Conservation (phyloP, 2,888 invertebrate species). For the Choristoneura rosaceana region DNA sequence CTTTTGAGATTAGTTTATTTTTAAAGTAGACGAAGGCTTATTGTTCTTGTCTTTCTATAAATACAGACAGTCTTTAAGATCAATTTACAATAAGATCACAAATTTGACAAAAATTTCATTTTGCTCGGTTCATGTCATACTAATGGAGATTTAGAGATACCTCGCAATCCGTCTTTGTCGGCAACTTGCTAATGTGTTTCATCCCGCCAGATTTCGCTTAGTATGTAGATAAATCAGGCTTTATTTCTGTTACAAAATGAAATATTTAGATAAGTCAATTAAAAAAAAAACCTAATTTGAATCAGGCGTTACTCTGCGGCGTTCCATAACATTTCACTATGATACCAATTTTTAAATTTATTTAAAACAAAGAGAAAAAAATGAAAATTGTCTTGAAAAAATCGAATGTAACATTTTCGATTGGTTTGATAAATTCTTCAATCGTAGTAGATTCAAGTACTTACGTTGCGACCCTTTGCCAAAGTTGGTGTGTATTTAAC, state of each 20-base stretch:
- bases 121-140: conserved; percentile 14
- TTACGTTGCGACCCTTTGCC: too few relatives aligned
- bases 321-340: too few relatives aligned
- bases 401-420: background rate
- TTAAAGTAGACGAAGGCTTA: too few relatives aligned
- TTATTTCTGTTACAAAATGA: background rate
- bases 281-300: too few relatives aligned
- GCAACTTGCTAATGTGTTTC: conserved; percentile 33
- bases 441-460: background rate
- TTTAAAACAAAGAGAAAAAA: too few relatives aligned
- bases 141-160: conserved; percentile 32
- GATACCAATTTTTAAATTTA: too few relatives aligned
- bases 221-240: background rate
- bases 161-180: conserved; percentile 29
- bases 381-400: background rate
- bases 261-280: too few relatives aligned
- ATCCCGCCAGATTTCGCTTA: conserved; percentile 2
- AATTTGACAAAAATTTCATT: conserved; percentile 30
- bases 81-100: conserved; percentile 12
- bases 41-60: too few relatives aligned
- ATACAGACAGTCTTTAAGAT: background rate
- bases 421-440: background rate
- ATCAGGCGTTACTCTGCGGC: too few relatives aligned
- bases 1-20: too few relatives aligned
- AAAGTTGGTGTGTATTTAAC: too few relatives aligned